Evolutionary conservation across 2,797 vertebrate species (phyloP).

Genomic region (Dryobates pubescens): DNA sequence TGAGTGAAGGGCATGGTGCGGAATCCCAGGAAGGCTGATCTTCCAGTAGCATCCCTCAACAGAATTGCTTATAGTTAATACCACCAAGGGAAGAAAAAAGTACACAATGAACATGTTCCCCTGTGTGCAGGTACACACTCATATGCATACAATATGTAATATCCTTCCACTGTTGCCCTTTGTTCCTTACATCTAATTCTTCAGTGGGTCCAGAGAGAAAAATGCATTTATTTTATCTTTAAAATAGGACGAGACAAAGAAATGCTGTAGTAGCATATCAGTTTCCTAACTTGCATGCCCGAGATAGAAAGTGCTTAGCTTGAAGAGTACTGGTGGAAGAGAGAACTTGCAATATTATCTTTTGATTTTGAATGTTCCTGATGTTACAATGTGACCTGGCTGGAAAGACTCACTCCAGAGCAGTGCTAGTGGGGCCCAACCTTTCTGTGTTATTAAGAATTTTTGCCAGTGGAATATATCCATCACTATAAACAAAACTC

Average conservation of each 20-base stretch:
- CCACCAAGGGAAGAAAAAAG: not conserved
- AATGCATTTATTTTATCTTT: not conserved
- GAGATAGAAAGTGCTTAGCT: not conserved
- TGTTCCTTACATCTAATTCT: not conserved
- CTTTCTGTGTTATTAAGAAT: not conserved
- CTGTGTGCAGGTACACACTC: not conserved
- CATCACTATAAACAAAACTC: not conserved
- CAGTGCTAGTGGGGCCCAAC: not conserved
- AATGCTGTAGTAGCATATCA: not conserved
- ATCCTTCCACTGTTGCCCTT: not conserved
- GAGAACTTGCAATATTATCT: not conserved
- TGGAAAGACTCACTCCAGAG: not conserved
- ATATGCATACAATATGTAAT: not conserved
- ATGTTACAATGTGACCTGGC: not conserved
- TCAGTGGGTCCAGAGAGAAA: not conserved
- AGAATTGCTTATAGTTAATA: not conserved
- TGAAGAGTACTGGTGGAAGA: not conserved
- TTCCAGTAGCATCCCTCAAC: not conserved
- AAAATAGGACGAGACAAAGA: not conserved
- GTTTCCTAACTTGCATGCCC: not conserved
- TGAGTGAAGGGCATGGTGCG: not conserved
- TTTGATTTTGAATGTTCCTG: not conserved
- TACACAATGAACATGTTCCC: fast-evolving
- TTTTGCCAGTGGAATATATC: not conserved
- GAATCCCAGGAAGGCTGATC: not conserved